Evolutionary conservation across 2,113 vertebrate genomes (phyloP).

Genomic region (Cyprinodon variegatus): DNA sequence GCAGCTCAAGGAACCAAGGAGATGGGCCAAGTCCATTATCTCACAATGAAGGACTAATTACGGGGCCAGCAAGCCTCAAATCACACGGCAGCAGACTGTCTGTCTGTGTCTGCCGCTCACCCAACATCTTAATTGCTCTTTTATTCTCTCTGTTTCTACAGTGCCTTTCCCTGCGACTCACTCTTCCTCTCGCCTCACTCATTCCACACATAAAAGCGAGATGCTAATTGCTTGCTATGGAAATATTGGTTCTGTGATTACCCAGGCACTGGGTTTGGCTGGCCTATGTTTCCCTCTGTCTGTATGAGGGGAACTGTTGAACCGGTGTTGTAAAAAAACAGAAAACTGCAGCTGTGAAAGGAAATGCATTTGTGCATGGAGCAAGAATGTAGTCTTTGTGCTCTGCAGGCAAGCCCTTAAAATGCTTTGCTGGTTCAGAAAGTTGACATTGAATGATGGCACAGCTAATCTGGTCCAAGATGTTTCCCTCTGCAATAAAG

Average conservation of each 20-base stretch:
- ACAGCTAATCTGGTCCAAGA: slow-evolving; percentile 56
- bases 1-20: slow-evolving; percentile 68
- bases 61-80: slow-evolving; percentile 73
- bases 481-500: slow-evolving; percentile 36
- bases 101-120: slow-evolving; percentile 75
- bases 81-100: slow-evolving; percentile 78
- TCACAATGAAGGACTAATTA: slow-evolving; percentile 83
- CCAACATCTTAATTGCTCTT: slow-evolving; percentile 81
- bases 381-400: slow-evolving; percentile 56
- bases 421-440: slow-evolving; percentile 40
- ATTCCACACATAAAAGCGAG: slow-evolving; percentile 74
- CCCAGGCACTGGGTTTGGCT: slow-evolving; percentile 65
- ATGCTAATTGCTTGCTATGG: slow-evolving; percentile 78
- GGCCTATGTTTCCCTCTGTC: slow-evolving; percentile 45
- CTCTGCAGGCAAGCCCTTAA: slow-evolving; percentile 58
- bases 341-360: slow-evolving; percentile 26
- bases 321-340: slow-evolving; percentile 46
- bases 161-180: slow-evolving; percentile 64
- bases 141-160: slow-evolving; percentile 74
- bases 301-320: slow-evolving; percentile 34
- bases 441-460: slow-evolving; percentile 60
- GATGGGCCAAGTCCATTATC: slow-evolving; percentile 81
- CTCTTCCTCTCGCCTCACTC: slow-evolving; percentile 58
- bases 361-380: slow-evolving; percentile 42
- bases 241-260: slow-evolving; percentile 79